Evolutionary conservation across 2,888 invertebrate genomes (phyloP).

Genomic region (Tridacna crocea): DNA sequence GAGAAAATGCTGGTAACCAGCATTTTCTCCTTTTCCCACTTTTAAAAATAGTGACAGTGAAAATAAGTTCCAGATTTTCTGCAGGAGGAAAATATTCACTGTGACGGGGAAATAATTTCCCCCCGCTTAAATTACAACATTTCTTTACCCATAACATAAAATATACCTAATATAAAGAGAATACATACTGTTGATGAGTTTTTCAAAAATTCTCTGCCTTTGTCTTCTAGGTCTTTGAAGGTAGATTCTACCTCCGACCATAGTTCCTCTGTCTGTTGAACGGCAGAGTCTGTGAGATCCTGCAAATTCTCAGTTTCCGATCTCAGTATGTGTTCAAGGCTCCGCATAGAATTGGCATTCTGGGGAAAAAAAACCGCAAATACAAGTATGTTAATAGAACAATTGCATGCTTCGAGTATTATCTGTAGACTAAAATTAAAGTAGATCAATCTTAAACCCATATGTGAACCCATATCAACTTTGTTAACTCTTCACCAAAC

Average conservation of each 20-base stretch:
- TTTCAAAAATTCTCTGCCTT: conserved; percentile 87
- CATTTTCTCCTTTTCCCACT: conserved; percentile 2
- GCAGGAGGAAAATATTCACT: too few relatives aligned
- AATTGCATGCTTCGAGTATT: too few relatives aligned
- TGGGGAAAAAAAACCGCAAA: conserved; percentile 61
- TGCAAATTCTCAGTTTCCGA: conserved; percentile 85
- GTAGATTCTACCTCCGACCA: conserved; percentile 88
- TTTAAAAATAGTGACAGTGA: too few relatives aligned
- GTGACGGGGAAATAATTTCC: too few relatives aligned
- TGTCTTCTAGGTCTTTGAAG: conserved; percentile 88
- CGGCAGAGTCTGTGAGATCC: conserved; percentile 84
- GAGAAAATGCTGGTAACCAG: background rate
- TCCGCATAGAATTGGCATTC: conserved; percentile 88
- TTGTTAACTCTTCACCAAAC: too few relatives aligned
- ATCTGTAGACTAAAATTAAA: too few relatives aligned
- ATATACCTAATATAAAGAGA: background rate
- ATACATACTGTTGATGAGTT: conserved; percentile 77
- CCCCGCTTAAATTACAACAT: too few relatives aligned
- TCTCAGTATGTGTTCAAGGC: conserved; percentile 87
- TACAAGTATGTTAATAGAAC: background rate
- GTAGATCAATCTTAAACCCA: too few relatives aligned
- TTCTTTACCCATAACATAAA: too few relatives aligned
- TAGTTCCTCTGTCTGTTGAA: conserved; percentile 86
- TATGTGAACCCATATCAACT: too few relatives aligned
- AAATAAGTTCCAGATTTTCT: too few relatives aligned